These are phyloP conservation scores for Endomychus coccineus DNA, from an alignment of 2,888 invertebrate species.

Conservation along the genomic window DNA sequence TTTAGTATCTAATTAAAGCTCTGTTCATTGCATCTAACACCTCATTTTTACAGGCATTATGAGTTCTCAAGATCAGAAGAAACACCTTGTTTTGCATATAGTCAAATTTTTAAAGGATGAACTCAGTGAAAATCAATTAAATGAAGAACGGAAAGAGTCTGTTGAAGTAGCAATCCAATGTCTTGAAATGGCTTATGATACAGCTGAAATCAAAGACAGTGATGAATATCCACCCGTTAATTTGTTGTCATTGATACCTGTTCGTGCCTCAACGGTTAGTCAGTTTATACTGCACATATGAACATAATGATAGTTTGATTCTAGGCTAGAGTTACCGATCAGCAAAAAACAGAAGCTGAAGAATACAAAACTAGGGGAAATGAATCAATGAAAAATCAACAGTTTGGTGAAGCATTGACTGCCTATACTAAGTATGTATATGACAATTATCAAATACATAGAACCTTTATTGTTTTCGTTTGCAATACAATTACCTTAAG, in stretches of 20 bases:
- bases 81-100: constrained; percentile 31
- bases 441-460: too few species aligned
- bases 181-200: constrained; percentile 80
- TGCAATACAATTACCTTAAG: too few species aligned
- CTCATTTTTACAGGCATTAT: too few species aligned
- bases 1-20: too few species aligned
- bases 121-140: constrained; percentile 28
- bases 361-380: constrained; percentile 82
- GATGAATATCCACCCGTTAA: too few species aligned
- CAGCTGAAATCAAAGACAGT: constrained; percentile 11
- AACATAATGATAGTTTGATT: background rate
- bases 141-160: constrained; percentile 54
- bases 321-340: constrained; percentile 39
- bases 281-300: background rate
- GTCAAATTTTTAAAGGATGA: constrained; percentile 36
- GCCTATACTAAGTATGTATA: constrained; percentile 62
- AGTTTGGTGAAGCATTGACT: constrained; percentile 71
- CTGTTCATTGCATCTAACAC: too few species aligned
- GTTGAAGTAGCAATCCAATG: constrained; percentile 93
- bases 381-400: constrained; percentile 77
- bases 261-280: constrained; percentile 11
- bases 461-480: too few species aligned
- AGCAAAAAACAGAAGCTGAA: constrained; percentile 66
- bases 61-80: too few species aligned
- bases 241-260: constrained; percentile 6